Conservation (phyloP, 1,140 invertebrate genomes). For the Planococcus citri region DNA sequence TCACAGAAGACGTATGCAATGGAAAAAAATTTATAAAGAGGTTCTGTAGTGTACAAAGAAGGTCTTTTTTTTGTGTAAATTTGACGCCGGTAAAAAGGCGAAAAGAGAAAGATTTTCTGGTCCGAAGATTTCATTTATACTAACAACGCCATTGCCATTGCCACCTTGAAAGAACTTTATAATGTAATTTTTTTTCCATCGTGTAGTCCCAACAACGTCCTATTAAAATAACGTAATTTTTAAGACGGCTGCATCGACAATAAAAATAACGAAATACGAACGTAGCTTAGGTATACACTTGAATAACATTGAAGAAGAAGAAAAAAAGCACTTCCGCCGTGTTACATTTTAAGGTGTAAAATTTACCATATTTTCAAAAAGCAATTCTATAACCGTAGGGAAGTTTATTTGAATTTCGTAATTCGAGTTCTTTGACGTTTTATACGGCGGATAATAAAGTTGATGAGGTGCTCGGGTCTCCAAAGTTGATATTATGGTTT, state of each 20-base stretch:
- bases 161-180: background rate
- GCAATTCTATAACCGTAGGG: background rate
- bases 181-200: background rate
- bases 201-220: background rate
- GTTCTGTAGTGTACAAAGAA: no score
- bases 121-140: slow-evolving; percentile 3
- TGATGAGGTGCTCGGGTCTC: no score
- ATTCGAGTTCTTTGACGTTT: background rate
- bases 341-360: no score
- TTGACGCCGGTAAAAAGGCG: background rate
- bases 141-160: no score
- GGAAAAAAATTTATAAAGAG: no score
- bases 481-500: no score
- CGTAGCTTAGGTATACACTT: no score
- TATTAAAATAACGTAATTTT: background rate
- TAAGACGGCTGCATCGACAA: no score
- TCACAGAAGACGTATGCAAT: no score
- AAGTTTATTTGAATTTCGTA: background rate
- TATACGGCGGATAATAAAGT: background rate
- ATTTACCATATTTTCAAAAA: background rate
- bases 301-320: no score
- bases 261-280: no score
- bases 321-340: no score
- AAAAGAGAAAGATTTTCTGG: background rate
- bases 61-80: background rate